A percentile compares a stretch with the other conserved stretches of the same genome.
Evolutionary conservation across 35 echinoderm and acorn worm genomes (phyloP).

Genomic region (Patiria miniata): DNA sequence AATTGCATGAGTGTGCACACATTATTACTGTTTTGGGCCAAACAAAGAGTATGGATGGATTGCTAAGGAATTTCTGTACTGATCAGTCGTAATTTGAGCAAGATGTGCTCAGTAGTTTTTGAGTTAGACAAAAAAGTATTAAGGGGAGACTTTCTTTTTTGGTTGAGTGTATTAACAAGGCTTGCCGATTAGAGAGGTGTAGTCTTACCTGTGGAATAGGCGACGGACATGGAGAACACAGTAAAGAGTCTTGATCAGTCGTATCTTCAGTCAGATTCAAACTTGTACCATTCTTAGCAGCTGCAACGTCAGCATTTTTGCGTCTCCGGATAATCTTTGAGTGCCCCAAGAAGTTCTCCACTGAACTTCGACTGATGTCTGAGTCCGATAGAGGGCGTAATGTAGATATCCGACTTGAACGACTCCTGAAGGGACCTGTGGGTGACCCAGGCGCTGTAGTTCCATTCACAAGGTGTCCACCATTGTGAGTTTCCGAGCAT

Average conservation of each 20-base stretch:
- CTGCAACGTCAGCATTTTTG: neutral
- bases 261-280: neutral
- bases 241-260: conserved; percentile 21
- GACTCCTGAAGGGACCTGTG: neutral
- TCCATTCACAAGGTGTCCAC: neutral
- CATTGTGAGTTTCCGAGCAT: neutral
- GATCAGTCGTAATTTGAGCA: too few relatives aligned
- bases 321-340: neutral
- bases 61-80: too few relatives aligned
- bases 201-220: conserved; percentile 38
- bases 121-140: too few relatives aligned
- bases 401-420: neutral
- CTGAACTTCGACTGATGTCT: neutral
- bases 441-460: neutral
- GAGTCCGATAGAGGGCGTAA: conserved; percentile 38
- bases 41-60: too few relatives aligned
- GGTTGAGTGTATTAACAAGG: too few relatives aligned
- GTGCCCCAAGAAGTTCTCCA: neutral
- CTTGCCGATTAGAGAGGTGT: too few relatives aligned
- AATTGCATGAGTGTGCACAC: too few relatives aligned
- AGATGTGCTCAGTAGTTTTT: too few relatives aligned
- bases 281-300: neutral
- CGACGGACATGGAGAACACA: conserved; percentile 30
- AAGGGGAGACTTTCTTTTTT: too few relatives aligned
- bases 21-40: too few relatives aligned